Evolutionary conservation across 2,888 invertebrate species (phyloP).

Genomic region (Protophormia terraenovae): DNA sequence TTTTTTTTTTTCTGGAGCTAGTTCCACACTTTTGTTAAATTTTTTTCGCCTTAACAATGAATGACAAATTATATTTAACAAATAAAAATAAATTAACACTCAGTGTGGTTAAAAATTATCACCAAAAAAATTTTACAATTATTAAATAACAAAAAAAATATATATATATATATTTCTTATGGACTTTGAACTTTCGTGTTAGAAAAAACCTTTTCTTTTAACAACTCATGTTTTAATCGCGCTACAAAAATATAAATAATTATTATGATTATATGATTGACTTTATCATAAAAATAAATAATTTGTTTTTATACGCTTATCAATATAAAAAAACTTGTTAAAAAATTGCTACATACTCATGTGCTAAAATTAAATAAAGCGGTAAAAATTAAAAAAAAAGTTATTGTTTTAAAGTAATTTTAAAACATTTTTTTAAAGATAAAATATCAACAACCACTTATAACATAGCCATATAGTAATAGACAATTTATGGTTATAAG

Average conservation of each 20-base stretch:
- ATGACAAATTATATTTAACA: too few relatives aligned
- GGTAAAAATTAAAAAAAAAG: too few relatives aligned
- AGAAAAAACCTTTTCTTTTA: background rate
- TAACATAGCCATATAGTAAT: too few relatives aligned
- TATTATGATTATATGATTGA: background rate
- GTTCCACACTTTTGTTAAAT: too few relatives aligned
- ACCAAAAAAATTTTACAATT: background rate
- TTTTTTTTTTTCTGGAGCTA: too few relatives aligned
- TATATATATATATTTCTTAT: background rate
- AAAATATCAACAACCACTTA: too few relatives aligned
- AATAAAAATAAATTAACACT: too few relatives aligned
- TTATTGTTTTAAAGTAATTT: background rate
- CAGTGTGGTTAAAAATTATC: slow-evolving; percentile 13
- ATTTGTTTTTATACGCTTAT: background rate
- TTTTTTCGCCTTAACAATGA: too few relatives aligned
- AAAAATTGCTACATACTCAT: background rate
- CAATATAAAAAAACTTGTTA: background rate
- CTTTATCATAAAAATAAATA: slow-evolving; percentile 30
- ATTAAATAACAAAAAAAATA: background rate
- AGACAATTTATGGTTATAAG: too few relatives aligned
- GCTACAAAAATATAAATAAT: background rate
- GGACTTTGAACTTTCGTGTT: slow-evolving; percentile 35
- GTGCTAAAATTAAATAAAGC: background rate
- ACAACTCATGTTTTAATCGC: slow-evolving; percentile 11
- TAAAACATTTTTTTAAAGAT: too few relatives aligned